Conservation (phyloP, 2,113 vertebrate genomes). For the Anthoscopus minutus region DNA sequence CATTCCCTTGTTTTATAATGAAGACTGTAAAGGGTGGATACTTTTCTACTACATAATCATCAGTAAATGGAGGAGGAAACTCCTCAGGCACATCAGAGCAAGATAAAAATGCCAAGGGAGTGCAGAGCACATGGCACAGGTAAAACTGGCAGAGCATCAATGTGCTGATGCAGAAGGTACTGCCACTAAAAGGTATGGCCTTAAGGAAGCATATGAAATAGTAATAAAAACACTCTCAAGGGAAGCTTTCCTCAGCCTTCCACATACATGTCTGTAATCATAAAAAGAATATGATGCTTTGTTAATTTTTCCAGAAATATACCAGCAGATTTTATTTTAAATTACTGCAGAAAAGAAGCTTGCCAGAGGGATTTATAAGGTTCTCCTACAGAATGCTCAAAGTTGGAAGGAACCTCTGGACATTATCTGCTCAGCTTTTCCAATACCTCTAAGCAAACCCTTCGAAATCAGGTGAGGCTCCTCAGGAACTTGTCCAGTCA, state of each 20-base stretch:
- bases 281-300: not conserved
- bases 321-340: not conserved
- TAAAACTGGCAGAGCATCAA: conserved; percentile 15
- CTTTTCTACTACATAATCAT: not conserved
- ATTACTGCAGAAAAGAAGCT: not conserved
- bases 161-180: not conserved
- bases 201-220: not conserved
- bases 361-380: not conserved
- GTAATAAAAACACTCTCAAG: not conserved
- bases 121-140: not conserved
- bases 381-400: not conserved
- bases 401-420: not conserved
- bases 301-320: not conserved
- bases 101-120: conserved; percentile 5
- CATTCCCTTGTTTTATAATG: not conserved
- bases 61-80: not conserved
- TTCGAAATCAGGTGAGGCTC: not conserved
- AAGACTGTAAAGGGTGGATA: not conserved
- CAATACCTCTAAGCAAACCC: not conserved
- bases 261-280: not conserved
- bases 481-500: not conserved
- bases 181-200: not conserved
- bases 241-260: not conserved
- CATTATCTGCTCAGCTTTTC: not conserved
- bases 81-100: conserved; percentile 7